Evolutionary conservation across 1,140 invertebrate species (phyloP).

Genomic region (Diorhabda carinulata): DNA sequence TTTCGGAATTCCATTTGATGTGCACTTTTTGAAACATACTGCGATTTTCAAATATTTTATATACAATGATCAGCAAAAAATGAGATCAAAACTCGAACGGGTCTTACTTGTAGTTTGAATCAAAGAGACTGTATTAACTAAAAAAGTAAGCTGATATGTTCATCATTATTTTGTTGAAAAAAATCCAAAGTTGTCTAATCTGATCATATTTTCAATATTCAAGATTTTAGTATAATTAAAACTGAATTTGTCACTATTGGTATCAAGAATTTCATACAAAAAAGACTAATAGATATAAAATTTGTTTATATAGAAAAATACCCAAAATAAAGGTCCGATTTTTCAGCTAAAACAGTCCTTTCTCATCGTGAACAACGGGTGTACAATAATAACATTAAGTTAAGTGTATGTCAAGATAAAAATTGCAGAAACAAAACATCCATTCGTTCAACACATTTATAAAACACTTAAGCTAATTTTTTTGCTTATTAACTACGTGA

Average conservation of each 20-base stretch:
- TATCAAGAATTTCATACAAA: too few species aligned
- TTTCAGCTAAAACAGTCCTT: not conserved
- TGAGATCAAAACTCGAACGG: not conserved
- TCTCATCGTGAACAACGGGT: not conserved
- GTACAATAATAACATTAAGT: conserved; percentile 9
- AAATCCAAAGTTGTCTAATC: too few species aligned
- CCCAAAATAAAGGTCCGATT: not conserved
- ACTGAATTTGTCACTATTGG: too few species aligned
- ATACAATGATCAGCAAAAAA: not conserved
- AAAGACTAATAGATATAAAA: too few species aligned
- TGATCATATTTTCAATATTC: too few species aligned
- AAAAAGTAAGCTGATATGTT: not conserved
- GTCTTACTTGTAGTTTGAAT: conserved; percentile 2
- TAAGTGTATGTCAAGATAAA: conserved; percentile 12
- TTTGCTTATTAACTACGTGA: conserved; percentile 8
- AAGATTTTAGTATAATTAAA: too few species aligned
- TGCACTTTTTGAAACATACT: not conserved
- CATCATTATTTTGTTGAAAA: too few species aligned
- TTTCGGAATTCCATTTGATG: too few species aligned
- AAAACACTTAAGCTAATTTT: conserved; percentile 27
- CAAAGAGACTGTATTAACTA: not conserved
- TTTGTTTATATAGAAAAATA: too few species aligned
- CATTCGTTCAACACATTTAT: conserved; percentile 28
- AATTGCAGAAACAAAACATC: conserved; percentile 19
- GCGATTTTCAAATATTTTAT: not conserved